Evolutionary conservation across 2,888 invertebrate species (phyloP), one percentile per base, ranked within the genome.

Genomic region (Chymomyza amoena): DNA sequence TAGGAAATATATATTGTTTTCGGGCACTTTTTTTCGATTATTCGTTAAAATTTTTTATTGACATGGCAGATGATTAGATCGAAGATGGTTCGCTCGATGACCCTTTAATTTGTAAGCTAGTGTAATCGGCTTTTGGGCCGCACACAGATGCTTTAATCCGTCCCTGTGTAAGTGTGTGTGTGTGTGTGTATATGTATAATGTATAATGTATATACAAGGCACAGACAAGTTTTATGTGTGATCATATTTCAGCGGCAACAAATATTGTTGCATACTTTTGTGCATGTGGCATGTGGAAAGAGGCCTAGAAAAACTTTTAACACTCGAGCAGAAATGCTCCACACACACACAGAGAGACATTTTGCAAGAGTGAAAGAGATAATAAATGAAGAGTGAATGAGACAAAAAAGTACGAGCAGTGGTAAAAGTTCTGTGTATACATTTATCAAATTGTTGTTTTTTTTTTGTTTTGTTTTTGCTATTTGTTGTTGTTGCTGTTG

Each of bases 361-460:
- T 6, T n/a, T 15, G 16, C 15, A 54, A 20, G 54, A 16, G 54
- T 54, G 52, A 16, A 32, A 32, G 16, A 54, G 16, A 54, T 16
- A 9, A 6, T 18, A 54, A 16, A 3, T n/a, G 52, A n/a, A n/a
- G 39, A 45, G 39, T 13, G 39, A 45, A 13, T 13, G 39, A 25
- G 28, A 59, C 69, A 69, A 69, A 45, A 45, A 5, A 32, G 6
- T 54, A n/a, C 2, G 54, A 18, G 32, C n/a, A n/a, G 57, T 28
- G 57, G 57, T 57, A 62, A 80, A 75, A 65, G 54, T 78, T 70
- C 60, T 82, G 69, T 68, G 56, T 70, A 67, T 65, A 68, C 77
- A 81, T 83, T 76, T 87, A 83, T 83, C 84, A 82, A 87, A 77
- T 76, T 80, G 81, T 82, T 82, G 82, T 73, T n/a, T n/a, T 18